phyloP scores from a whole-genome alignment of 2,797 vertebrate genomes.

The Meriones psammophilus region DNA sequence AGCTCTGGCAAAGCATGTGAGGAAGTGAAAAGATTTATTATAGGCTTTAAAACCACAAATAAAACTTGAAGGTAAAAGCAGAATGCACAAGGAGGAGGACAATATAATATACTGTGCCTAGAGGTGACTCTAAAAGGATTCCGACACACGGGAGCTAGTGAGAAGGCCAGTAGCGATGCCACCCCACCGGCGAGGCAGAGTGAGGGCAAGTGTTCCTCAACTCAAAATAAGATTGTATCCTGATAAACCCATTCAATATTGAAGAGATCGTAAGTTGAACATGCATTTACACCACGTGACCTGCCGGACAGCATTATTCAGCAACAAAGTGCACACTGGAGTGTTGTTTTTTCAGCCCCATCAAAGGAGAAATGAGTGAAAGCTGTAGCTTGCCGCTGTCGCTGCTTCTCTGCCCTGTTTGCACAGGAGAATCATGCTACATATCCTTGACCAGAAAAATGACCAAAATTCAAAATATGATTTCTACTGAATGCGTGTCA shows the following conservation, averaged over 20 bases:
- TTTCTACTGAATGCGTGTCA: background rate
- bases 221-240: background rate
- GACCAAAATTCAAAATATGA: background rate
- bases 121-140: background rate
- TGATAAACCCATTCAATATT: background rate
- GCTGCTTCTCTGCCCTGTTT: background rate
- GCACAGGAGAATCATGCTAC: background rate
- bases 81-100: background rate
- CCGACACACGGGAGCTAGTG: background rate
- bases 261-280: background rate
- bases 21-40: slow-evolving; percentile 28
- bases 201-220: background rate
- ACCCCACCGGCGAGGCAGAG: background rate
- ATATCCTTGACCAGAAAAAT: background rate
- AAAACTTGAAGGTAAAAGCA: slow-evolving; percentile 44
- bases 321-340: background rate
- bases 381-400: background rate
- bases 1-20: background rate
- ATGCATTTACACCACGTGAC: background rate
- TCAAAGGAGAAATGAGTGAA: background rate
- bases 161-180: background rate
- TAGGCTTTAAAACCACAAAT: slow-evolving; percentile 19
- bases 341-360: background rate
- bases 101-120: background rate
- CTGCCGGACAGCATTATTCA: background rate